phyloP scores from a whole-genome alignment of 2,888 invertebrate species.

The Cephus rjabovi region DNA sequence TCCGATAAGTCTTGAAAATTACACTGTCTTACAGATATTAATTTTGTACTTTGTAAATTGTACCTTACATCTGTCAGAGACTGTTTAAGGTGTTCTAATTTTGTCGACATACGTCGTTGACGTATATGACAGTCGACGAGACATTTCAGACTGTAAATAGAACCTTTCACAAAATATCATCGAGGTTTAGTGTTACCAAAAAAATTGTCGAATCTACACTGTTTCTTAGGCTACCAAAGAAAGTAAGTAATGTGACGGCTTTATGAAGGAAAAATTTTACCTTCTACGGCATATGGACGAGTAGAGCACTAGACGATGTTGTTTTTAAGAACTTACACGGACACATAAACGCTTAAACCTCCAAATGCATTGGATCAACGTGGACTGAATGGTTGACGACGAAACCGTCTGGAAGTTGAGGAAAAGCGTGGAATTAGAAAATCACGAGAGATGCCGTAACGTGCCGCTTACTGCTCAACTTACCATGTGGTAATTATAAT shows the following conservation, averaged over 20 bases:
- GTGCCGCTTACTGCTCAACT: background rate
- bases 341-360: background rate
- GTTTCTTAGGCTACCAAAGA: background rate
- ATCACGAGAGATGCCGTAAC: conserved; percentile 8
- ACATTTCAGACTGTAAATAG: background rate
- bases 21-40: background rate
- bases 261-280: background rate
- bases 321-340: background rate
- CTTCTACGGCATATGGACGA: background rate
- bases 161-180: background rate
- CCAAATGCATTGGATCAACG: background rate
- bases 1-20: background rate
- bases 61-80: background rate
- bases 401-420: background rate
- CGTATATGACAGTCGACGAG: background rate
- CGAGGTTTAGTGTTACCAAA: background rate
- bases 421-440: background rate
- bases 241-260: background rate
- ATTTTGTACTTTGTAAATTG: background rate
- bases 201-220: background rate
- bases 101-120: background rate
- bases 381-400: background rate
- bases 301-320: background rate
- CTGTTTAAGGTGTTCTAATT: background rate
- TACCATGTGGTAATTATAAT: background rate